Evolutionary conservation across 2,888 invertebrate genomes (phyloP).

Genomic region (Dinocampus coccinellae): DNA sequence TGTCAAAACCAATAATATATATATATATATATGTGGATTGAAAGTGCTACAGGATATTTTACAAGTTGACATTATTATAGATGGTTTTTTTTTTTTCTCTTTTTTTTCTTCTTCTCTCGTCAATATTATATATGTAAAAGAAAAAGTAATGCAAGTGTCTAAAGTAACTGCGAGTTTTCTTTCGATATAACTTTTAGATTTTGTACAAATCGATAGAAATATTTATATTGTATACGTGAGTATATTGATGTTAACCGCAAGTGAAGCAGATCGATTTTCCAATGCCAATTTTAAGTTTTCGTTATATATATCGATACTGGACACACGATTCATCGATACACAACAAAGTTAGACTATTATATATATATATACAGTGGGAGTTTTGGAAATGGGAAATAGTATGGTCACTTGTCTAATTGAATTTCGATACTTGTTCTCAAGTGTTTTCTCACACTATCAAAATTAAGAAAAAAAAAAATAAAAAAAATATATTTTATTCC

Average conservation of each 20-base stretch:
- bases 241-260: conserved; percentile 1
- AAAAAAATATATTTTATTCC: too few species aligned
- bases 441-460: too few species aligned
- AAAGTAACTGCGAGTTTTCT: neutral
- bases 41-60: neutral
- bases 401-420: neutral
- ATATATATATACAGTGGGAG: neutral
- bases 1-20: neutral
- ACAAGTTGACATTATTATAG: conserved; percentile 1
- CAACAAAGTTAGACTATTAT: neutral
- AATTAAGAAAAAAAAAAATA: too few species aligned
- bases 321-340: neutral
- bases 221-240: neutral
- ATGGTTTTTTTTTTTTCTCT: too few species aligned
- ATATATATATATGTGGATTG: too few species aligned
- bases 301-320: neutral
- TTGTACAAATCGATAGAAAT: neutral
- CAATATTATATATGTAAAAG: neutral
- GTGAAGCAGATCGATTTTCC: conserved; percentile 7
- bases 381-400: neutral
- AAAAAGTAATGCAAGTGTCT: neutral
- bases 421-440: neutral
- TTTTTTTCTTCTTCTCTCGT: too few species aligned
- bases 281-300: conserved; percentile 13
- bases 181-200: too few species aligned